phyloP scores from a whole-genome alignment of 2,113 vertebrate genomes.

The Tetraodon nigroviridis region DNA sequence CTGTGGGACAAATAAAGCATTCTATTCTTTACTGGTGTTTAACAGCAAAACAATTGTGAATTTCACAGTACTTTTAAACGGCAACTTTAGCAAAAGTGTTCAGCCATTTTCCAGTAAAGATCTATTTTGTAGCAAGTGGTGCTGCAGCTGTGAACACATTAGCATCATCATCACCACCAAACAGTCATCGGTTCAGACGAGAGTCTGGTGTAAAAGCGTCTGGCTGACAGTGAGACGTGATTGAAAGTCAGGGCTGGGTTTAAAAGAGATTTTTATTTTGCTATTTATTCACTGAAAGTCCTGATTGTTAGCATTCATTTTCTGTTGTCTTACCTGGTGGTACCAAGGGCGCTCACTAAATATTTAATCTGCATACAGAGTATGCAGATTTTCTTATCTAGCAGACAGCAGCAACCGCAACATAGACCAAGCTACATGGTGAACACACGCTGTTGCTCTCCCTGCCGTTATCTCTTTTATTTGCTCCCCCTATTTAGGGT shows the following conservation, averaged over 20 bases:
- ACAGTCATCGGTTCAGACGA: slow-evolving; percentile 32
- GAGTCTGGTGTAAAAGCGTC: slow-evolving; percentile 36
- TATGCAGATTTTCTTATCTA: slow-evolving; percentile 61
- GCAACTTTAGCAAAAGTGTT: slow-evolving; percentile 41
- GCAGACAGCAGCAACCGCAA: slow-evolving; percentile 45
- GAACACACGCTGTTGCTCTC: slow-evolving; percentile 35
- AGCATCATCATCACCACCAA: slow-evolving; percentile 9
- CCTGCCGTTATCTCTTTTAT: slow-evolving; percentile 32
- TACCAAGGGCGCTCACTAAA: slow-evolving; percentile 39
- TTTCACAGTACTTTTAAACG: slow-evolving; percentile 48
- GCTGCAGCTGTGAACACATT: background rate
- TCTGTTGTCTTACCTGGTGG: slow-evolving; percentile 5
- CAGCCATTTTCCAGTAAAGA: slow-evolving; percentile 50
- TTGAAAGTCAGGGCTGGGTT: too few relatives aligned
- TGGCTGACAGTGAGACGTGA: slow-evolving; percentile 1
- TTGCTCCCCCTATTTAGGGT: slow-evolving; percentile 30
- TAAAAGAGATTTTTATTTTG: too few relatives aligned
- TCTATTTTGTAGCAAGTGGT: slow-evolving; percentile 46
- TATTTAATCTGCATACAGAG: slow-evolving; percentile 57
- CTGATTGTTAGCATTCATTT: too few relatives aligned
- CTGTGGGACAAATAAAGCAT: too few relatives aligned
- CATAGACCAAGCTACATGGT: slow-evolving; percentile 40
- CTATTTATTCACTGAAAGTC: too few relatives aligned
- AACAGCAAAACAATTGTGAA: slow-evolving; percentile 61
- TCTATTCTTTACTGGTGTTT: slow-evolving; percentile 59